These are phyloP conservation scores for Lathamus discolor DNA, from an alignment of 2,113 vertebrate species.

Conservation along the genomic window DNA sequence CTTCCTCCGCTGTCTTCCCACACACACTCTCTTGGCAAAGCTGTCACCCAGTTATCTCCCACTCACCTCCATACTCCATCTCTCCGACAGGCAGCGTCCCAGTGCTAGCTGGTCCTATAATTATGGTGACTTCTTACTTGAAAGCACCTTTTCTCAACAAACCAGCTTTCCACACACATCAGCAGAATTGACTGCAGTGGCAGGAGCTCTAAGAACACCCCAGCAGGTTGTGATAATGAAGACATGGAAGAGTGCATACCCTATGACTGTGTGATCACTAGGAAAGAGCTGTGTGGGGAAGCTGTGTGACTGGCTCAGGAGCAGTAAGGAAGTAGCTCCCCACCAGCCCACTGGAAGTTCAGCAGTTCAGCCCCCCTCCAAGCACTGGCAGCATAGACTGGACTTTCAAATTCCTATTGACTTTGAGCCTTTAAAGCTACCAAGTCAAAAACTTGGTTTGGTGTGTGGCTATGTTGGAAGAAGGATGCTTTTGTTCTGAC, in stretches of 20 bases:
- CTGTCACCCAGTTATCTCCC: not conserved
- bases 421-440: not conserved
- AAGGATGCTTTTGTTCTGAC: not conserved
- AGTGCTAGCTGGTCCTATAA: not conserved
- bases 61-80: not conserved
- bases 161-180: not conserved
- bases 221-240: not conserved
- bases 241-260: not conserved
- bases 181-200: not conserved
- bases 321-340: not conserved
- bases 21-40: not conserved
- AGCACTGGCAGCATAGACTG: not conserved
- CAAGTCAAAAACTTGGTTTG: not conserved
- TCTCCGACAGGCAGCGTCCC: not conserved
- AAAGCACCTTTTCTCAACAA: not conserved
- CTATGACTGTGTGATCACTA: rapidly evolving
- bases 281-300: not conserved
- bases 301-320: not conserved
- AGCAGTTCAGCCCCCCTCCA: not conserved
- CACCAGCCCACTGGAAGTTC: not conserved
- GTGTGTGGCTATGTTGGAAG: not conserved
- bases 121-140: not conserved
- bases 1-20: not conserved
- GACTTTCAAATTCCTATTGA: not conserved
- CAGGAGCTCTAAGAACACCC: not conserved